Conservation (phyloP, 1,140 invertebrate species). For the Ectropis grisescens region DNA sequence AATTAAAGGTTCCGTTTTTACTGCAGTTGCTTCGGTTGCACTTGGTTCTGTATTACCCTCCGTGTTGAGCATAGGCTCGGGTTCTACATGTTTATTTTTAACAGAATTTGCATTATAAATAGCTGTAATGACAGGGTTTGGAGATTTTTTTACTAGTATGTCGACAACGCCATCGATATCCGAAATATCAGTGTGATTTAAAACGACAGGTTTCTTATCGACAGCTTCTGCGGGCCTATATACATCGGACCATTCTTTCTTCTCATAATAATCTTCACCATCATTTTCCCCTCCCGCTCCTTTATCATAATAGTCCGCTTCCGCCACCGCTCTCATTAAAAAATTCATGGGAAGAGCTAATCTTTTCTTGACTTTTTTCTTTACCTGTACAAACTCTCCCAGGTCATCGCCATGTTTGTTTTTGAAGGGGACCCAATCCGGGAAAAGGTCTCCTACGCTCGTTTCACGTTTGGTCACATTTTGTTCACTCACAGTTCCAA, state of each 20-base stretch:
- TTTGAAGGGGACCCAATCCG: constrained; percentile 57
- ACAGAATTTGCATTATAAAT: too few relatives aligned
- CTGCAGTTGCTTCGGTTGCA: constrained; percentile 6
- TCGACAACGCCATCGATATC: constrained; percentile 48
- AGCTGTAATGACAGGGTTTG: constrained; percentile 11
- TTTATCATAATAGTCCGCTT: constrained; percentile 37
- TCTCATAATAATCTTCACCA: constrained; percentile 49
- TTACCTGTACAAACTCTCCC: constrained; percentile 37
- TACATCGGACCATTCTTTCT: constrained; percentile 47
- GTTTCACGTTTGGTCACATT: constrained; percentile 39
- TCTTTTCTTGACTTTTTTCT: constrained; percentile 48
- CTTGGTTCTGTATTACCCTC: constrained; percentile 8
- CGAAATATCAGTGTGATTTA: constrained; percentile 33
- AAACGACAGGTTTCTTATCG: constrained; percentile 15
- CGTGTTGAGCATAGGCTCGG: constrained; percentile 4
- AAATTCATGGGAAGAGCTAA: constrained; percentile 48
- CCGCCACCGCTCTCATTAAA: constrained; percentile 32
- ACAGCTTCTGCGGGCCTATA: constrained; percentile 17
- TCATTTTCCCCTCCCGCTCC: constrained; percentile 37
- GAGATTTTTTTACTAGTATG: constrained; percentile 31
- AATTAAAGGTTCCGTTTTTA: constrained; percentile 3
- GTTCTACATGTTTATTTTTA: too few relatives aligned
- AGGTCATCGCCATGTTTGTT: constrained; percentile 51
- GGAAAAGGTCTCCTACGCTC: constrained; percentile 31
- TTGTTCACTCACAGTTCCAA: constrained; percentile 33